Evolutionary conservation across 2,797 vertebrate species (phyloP).

Genomic region (Enteromius unitaeniatus): DNA sequence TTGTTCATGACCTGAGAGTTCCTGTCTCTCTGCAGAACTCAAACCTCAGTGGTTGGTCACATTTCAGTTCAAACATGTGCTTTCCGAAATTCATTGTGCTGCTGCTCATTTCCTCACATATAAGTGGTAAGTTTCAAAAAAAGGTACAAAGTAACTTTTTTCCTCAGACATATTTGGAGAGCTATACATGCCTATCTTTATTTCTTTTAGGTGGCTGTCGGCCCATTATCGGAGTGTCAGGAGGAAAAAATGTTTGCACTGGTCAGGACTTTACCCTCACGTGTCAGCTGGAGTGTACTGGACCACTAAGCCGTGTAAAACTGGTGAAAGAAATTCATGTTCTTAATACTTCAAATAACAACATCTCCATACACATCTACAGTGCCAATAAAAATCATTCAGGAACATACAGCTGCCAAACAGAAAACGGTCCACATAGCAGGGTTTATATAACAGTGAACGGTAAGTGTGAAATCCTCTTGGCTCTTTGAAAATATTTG

Average conservation of each 20-base stretch:
- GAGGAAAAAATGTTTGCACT: neutral
- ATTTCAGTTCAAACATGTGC: slow-evolving; percentile 27
- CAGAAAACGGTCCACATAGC: neutral
- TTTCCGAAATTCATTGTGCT: slow-evolving; percentile 9
- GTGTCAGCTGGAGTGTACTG: neutral
- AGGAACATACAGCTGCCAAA: slow-evolving; percentile 51
- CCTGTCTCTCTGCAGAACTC: neutral
- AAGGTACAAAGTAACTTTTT: neutral
- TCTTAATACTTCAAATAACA: neutral
- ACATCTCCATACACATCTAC: slow-evolving; percentile 16
- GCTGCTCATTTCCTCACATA: slow-evolving; percentile 9
- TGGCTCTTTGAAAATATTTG: neutral
- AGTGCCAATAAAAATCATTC: slow-evolving; percentile 27
- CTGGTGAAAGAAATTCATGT: slow-evolving; percentile 16
- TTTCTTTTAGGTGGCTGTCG: slow-evolving; percentile 50
- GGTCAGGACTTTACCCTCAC: slow-evolving; percentile 41
- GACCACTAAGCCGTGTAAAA: neutral
- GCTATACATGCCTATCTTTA: neutral
- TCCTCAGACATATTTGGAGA: neutral
- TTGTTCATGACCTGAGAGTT: neutral
- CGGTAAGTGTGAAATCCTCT: slow-evolving; percentile 11
- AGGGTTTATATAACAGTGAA: neutral
- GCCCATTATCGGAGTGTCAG: neutral
- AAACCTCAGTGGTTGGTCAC: neutral
- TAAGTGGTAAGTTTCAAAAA: slow-evolving; percentile 32